These are phyloP conservation scores for Phlogophora meticulosa DNA, from an alignment of 2,888 invertebrate genomes.

Conservation along the genomic window DNA sequence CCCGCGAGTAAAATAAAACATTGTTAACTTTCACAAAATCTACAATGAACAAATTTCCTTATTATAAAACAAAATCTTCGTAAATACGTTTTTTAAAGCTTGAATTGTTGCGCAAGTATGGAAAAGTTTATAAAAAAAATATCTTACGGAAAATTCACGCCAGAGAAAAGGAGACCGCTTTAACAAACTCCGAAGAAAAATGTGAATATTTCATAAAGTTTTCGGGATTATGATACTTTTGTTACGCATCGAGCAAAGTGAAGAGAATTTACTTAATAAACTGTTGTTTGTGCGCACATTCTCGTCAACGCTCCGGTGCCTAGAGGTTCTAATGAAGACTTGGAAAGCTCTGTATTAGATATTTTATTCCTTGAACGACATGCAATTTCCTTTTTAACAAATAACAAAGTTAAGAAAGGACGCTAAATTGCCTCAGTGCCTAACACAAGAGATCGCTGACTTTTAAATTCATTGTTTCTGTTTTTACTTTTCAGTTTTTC, in stretches of 20 bases:
- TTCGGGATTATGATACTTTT: slow-evolving; percentile 74
- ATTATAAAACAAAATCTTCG: slow-evolving; percentile 27
- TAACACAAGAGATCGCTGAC: slow-evolving; percentile 47
- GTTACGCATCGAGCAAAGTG: slow-evolving; percentile 64
- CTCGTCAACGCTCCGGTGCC: slow-evolving; percentile 65
- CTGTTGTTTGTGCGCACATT: slow-evolving; percentile 73
- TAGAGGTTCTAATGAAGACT: slow-evolving; percentile 67
- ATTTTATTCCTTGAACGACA: slow-evolving; percentile 51
- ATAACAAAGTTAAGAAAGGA: slow-evolving; percentile 62
- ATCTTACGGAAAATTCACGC: slow-evolving; percentile 39
- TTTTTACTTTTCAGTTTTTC: slow-evolving; percentile 30
- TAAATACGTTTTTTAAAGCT: slow-evolving; percentile 39
- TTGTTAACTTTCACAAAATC: slow-evolving; percentile 18
- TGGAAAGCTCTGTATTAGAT: slow-evolving; percentile 63
- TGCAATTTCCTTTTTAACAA: slow-evolving; percentile 65
- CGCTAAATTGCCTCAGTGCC: slow-evolving; percentile 45
- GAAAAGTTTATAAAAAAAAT: slow-evolving; percentile 46
- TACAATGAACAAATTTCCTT: slow-evolving; percentile 12
- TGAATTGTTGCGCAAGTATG: slow-evolving; percentile 39
- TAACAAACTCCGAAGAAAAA: slow-evolving; percentile 56
- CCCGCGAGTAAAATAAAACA: slow-evolving; percentile 18
- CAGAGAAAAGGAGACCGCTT: slow-evolving; percentile 34
- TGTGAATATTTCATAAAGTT: slow-evolving; percentile 70
- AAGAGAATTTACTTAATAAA: slow-evolving; percentile 78
- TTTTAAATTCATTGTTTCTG: slow-evolving; percentile 55